Conservation (phyloP, 2,113 vertebrate genomes). For the Gymnarchus niloticus region DNA sequence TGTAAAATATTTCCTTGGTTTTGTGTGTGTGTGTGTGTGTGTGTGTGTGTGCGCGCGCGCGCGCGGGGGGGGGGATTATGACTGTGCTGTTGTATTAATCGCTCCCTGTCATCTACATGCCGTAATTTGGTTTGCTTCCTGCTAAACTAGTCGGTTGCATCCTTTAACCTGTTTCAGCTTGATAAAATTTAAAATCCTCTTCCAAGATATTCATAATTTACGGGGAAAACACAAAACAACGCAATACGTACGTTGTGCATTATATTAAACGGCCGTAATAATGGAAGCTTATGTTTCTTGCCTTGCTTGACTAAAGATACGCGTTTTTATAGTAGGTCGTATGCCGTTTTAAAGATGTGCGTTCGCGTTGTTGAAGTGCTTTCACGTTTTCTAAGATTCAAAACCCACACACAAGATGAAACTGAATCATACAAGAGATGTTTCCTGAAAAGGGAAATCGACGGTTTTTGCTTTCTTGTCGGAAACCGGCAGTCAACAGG, state of each 20-base stretch:
- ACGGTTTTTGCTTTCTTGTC: conserved; percentile 5
- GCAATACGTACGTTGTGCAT: background rate
- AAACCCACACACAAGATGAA: background rate
- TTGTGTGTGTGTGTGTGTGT: too few species aligned
- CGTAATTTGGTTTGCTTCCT: background rate
- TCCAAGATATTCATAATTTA: background rate
- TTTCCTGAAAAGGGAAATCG: conserved; percentile 7
- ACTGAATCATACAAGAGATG: background rate
- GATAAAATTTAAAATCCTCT: background rate
- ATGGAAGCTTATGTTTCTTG: background rate
- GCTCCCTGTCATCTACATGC: background rate
- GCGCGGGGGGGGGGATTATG: too few species aligned
- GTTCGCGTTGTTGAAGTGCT: background rate
- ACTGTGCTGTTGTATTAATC: too few species aligned
- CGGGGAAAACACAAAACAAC: background rate
- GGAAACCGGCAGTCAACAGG: conserved; percentile 1
- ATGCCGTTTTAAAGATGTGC: background rate
- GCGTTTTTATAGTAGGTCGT: background rate
- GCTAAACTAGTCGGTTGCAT: background rate
- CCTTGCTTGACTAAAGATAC: background rate
- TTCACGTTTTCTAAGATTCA: background rate
- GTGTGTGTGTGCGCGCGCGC: too few species aligned
- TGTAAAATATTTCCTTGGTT: background rate
- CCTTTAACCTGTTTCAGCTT: background rate
- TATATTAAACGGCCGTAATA: background rate